Conservation (phyloP, 2,113 vertebrate species). For the Pipra filicauda region DNA sequence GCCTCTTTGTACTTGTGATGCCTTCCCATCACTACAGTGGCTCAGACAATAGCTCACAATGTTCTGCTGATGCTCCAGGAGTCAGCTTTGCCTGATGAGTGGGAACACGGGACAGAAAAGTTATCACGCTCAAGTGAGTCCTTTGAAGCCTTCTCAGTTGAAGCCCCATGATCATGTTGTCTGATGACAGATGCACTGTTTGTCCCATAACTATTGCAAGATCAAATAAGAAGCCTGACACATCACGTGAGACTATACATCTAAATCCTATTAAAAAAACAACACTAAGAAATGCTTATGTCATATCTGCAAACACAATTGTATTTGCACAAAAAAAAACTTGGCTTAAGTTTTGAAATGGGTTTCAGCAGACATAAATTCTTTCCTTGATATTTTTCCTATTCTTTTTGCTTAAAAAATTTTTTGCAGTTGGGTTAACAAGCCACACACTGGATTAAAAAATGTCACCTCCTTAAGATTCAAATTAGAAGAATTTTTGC, state of each 20-base stretch:
- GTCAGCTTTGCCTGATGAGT: not conserved
- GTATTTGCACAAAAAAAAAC: not conserved
- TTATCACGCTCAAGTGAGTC: not conserved
- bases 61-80: not conserved
- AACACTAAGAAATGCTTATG: not conserved
- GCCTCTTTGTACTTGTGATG: not conserved
- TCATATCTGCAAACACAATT: not conserved
- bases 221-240: not conserved
- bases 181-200: not conserved
- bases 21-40: not conserved
- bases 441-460: not conserved
- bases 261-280: not conserved
- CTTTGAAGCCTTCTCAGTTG: not conserved
- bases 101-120: not conserved
- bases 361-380: not conserved
- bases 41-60: not conserved
- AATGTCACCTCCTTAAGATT: not conserved
- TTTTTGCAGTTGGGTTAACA: not conserved
- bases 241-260: not conserved
- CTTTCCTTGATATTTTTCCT: not conserved
- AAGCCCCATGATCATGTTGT: not conserved
- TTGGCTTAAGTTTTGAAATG: not conserved
- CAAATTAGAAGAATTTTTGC: not conserved
- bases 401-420: not conserved
- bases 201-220: not conserved